A percentile compares a stretch with the other conserved stretches of the same genome.
These are phyloP conservation scores for Penaeus chinensis DNA, from an alignment of 1,140 invertebrate genomes.

Conservation along the genomic window DNA sequence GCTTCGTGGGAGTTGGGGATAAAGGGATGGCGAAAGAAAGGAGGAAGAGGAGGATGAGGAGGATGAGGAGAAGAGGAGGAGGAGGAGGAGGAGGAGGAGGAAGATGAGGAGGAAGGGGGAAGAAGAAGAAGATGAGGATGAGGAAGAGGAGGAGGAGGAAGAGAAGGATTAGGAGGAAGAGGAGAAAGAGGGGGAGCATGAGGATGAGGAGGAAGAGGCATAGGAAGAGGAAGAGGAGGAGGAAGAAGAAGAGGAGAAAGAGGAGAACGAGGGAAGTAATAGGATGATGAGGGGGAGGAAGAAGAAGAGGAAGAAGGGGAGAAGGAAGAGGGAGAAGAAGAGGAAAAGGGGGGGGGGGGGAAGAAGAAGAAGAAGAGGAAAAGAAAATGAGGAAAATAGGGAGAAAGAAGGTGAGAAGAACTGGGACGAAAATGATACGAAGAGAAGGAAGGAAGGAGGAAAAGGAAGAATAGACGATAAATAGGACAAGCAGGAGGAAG, in stretches of 20 bases:
- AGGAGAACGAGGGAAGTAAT: neutral
- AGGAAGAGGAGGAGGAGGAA: too few species aligned
- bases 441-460: neutral
- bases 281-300: neutral
- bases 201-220: too few species aligned
- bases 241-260: neutral
- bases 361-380: neutral
- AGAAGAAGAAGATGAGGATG: too few species aligned
- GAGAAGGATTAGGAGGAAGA: too few species aligned
- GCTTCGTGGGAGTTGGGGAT: neutral
- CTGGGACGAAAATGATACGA: neutral
- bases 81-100: neutral
- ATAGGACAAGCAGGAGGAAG: neutral
- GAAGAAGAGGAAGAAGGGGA: neutral
- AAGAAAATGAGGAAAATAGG: conserved; percentile 26
- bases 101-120: neutral
- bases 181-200: too few species aligned
- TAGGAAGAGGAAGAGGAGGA: neutral
- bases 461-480: neutral
- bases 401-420: neutral
- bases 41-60: neutral
- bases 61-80: neutral
- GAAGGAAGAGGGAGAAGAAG: too few species aligned
- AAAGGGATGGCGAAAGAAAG: neutral
- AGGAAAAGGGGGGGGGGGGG: too few species aligned